Conservation (phyloP, 2,113 vertebrate genomes). For the Istiophorus platypterus region DNA sequence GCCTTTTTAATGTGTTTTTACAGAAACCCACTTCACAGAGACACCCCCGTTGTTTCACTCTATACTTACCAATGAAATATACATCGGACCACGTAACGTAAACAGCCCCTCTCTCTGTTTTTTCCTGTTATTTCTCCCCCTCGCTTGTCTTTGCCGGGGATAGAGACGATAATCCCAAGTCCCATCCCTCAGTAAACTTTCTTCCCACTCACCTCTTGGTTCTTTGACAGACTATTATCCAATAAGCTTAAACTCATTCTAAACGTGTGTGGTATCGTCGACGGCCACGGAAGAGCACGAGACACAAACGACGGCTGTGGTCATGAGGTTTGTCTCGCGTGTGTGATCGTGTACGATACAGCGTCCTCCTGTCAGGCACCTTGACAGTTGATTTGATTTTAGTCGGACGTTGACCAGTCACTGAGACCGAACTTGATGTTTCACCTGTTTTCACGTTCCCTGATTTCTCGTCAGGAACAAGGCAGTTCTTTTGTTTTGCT, state of each 20-base stretch:
- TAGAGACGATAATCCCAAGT: constrained; percentile 20
- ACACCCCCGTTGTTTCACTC: constrained; percentile 1
- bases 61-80: neutral
- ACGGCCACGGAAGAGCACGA: too few species aligned
- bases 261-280: neutral
- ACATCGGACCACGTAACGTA: neutral
- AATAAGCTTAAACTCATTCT: neutral
- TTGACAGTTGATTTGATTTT: neutral
- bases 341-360: neutral
- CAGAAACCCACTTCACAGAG: constrained; percentile 23
- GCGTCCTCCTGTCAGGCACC: too few species aligned
- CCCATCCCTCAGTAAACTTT: constrained; percentile 7
- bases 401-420: neutral
- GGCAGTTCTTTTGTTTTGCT: too few species aligned
- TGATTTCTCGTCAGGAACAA: neutral
- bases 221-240: neutral
- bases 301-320: neutral
- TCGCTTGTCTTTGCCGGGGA: constrained; percentile 1
- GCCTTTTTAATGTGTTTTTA: constrained; percentile 25
- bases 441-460: neutral
- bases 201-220: constrained; percentile 42
- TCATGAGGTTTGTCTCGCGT: too few species aligned
- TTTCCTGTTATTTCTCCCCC: constrained; percentile 10
- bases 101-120: neutral
- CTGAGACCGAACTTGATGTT: neutral